Evolutionary conservation across 2,888 invertebrate genomes (phyloP).

Genomic region (Lepidonotus clava): DNA sequence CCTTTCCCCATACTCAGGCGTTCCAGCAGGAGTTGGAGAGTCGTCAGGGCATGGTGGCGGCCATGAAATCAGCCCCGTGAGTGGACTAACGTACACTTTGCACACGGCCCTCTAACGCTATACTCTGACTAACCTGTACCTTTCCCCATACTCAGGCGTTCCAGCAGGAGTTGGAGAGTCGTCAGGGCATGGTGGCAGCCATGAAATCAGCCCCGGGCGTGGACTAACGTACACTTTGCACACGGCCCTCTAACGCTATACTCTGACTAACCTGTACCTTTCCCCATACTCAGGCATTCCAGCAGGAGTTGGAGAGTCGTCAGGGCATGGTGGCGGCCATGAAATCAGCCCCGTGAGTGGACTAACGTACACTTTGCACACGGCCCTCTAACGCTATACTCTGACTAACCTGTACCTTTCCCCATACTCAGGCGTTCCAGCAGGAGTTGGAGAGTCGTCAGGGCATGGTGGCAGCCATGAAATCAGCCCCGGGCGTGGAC

Average conservation of each 20-base stretch:
- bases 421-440: slow-evolving; percentile 73
- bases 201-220: slow-evolving; percentile 74
- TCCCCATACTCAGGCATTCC: slow-evolving; percentile 72
- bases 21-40: slow-evolving; percentile 77
- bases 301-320: slow-evolving; percentile 74
- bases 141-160: slow-evolving; percentile 70
- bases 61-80: slow-evolving; percentile 75
- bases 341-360: slow-evolving; percentile 72
- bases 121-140: no score
- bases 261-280: no score
- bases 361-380: slow-evolving; percentile 63
- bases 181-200: slow-evolving; percentile 69
- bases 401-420: no score
- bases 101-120: background rate
- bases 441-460: slow-evolving; percentile 73
- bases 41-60: slow-evolving; percentile 67
- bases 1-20: slow-evolving; percentile 68
- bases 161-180: slow-evolving; percentile 75
- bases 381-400: background rate
- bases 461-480: slow-evolving; percentile 73
- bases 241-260: background rate
- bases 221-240: slow-evolving; percentile 65
- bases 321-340: slow-evolving; percentile 71
- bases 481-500: slow-evolving; percentile 72
- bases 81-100: slow-evolving; percentile 64